Conservation (phyloP, 2,888 invertebrate genomes). For the Tricholauxania praeusta region DNA sequence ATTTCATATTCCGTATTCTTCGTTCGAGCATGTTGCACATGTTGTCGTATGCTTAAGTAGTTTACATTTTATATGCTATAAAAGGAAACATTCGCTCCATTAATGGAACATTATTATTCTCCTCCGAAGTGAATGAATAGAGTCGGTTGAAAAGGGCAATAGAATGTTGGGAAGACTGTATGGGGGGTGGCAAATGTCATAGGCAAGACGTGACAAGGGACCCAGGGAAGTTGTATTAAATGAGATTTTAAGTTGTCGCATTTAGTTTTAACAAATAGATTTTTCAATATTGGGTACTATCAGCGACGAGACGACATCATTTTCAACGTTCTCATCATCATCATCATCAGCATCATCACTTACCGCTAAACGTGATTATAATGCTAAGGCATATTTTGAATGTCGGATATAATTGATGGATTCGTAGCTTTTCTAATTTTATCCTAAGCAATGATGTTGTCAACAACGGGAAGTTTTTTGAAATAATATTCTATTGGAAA, state of each 20-base stretch:
- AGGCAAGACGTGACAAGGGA: neutral
- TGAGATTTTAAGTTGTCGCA: slow-evolving; percentile 63
- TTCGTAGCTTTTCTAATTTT: too few species aligned
- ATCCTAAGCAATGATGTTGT: too few species aligned
- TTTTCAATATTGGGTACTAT: slow-evolving; percentile 56
- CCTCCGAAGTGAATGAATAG: slow-evolving; percentile 21
- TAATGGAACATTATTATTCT: slow-evolving; percentile 59
- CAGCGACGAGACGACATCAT: slow-evolving; percentile 43
- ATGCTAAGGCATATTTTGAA: too few species aligned
- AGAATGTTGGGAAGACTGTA: neutral
- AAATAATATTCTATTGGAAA: too few species aligned
- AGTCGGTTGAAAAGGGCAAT: neutral
- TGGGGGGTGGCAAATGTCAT: neutral
- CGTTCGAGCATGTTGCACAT: slow-evolving; percentile 37
- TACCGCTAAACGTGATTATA: too few species aligned
- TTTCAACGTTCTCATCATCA: neutral
- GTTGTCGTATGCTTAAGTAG: slow-evolving; percentile 59
- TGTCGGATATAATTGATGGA: too few species aligned
- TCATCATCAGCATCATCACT: neutral
- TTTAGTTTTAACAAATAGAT: slow-evolving; percentile 62
- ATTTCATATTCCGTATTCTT: neutral
- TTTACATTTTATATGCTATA: slow-evolving; percentile 61
- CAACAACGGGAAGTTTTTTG: too few species aligned
- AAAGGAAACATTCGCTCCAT: slow-evolving; percentile 61
- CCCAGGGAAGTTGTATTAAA: slow-evolving; percentile 55